Evolutionary conservation across 2,888 invertebrate genomes (phyloP).

Genomic region (Pinctada fucata): DNA sequence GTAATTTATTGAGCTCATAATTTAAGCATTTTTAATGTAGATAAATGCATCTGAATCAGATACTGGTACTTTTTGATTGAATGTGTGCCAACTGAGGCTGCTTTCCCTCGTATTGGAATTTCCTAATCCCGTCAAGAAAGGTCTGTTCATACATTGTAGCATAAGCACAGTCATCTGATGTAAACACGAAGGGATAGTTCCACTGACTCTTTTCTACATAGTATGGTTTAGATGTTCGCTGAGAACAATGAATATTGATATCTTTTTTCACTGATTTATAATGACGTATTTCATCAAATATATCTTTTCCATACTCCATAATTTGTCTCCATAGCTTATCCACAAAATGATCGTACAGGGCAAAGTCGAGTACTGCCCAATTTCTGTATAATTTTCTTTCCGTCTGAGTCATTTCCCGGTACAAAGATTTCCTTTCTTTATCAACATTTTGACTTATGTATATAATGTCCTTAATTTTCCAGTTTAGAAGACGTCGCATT

Average conservation of each 20-base stretch:
- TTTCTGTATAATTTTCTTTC: slow-evolving; percentile 13
- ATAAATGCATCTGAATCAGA: too few relatives aligned
- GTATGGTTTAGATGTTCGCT: not conserved
- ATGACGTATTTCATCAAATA: slow-evolving; percentile 49
- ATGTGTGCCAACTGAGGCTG: too few relatives aligned
- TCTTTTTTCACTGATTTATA: slow-evolving; percentile 49
- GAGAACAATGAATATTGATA: slow-evolving; percentile 46
- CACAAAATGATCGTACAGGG: slow-evolving; percentile 52
- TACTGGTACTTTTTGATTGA: too few relatives aligned
- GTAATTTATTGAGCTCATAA: too few relatives aligned
- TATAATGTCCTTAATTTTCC: slow-evolving; percentile 56
- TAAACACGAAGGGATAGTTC: not conserved
- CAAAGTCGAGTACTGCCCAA: slow-evolving; percentile 49
- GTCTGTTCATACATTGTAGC: not conserved
- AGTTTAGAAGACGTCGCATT: slow-evolving; percentile 54
- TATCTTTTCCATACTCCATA: slow-evolving; percentile 41
- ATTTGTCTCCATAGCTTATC: slow-evolving; percentile 49
- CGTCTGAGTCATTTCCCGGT: not conserved
- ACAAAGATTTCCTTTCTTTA: not conserved
- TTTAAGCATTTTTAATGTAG: too few relatives aligned
- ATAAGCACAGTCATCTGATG: not conserved
- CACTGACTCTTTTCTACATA: not conserved
- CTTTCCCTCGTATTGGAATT: not conserved
- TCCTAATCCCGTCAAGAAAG: not conserved
- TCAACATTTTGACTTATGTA: slow-evolving; percentile 41